phyloP scores from a whole-genome alignment of 2,888 invertebrate species.

The Heliconius hortense region DNA sequence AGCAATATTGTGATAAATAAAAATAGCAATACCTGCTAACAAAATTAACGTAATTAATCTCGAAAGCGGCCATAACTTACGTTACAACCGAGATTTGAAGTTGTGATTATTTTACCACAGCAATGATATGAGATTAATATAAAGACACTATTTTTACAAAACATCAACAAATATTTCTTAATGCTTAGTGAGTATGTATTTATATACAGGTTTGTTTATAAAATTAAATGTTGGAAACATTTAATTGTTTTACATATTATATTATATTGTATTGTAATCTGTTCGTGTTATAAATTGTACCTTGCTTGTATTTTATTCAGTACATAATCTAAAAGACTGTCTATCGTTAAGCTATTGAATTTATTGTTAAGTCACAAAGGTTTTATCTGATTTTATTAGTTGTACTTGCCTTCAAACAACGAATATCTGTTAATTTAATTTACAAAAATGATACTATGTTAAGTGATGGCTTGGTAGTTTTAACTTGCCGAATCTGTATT shows the following conservation, averaged over 20 bases:
- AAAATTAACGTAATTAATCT: slow-evolving; percentile 20
- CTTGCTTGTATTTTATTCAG: slow-evolving; percentile 56
- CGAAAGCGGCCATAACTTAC: slow-evolving; percentile 23
- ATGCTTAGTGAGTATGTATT: slow-evolving; percentile 24
- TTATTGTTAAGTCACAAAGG: slow-evolving; percentile 79
- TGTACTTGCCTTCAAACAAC: slow-evolving; percentile 69
- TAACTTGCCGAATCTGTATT: slow-evolving; percentile 30
- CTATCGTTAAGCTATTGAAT: slow-evolving; percentile 77
- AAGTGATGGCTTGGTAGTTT: slow-evolving; percentile 36
- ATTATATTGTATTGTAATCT: slow-evolving; percentile 36
- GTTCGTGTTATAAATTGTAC: slow-evolving; percentile 49
- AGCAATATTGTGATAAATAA: slow-evolving; percentile 29
- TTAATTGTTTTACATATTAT: slow-evolving; percentile 27
- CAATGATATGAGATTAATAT: slow-evolving; percentile 18
- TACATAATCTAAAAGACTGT: slow-evolving; percentile 79
- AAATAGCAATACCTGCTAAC: slow-evolving; percentile 22
- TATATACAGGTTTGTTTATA: slow-evolving; percentile 31
- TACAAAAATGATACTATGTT: slow-evolving; percentile 34
- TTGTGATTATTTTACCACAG: slow-evolving; percentile 26
- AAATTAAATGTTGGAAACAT: slow-evolving; percentile 38
- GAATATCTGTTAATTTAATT: slow-evolving; percentile 67
- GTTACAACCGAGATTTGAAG: slow-evolving; percentile 25
- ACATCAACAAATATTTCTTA: slow-evolving; percentile 28
- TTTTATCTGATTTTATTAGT: slow-evolving; percentile 69
- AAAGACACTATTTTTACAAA: slow-evolving; percentile 23